These are phyloP conservation scores for Miichthys miiuy DNA, from an alignment of 2,797 vertebrate genomes.

Conservation along the genomic window DNA sequence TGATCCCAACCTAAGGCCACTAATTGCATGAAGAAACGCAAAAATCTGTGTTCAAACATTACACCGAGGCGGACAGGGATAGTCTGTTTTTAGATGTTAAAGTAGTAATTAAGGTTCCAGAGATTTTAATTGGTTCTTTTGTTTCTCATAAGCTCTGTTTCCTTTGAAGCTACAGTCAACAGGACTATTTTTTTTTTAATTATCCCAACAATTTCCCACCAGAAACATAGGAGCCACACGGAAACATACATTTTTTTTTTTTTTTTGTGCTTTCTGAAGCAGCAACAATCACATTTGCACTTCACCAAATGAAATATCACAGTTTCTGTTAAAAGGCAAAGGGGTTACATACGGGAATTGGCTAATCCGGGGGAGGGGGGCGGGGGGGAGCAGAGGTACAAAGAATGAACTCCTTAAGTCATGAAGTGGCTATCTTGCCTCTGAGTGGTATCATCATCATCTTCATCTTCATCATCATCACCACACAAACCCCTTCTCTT, in stretches of 20 bases:
- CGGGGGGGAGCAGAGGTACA: conserved; percentile 54
- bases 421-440: conserved; percentile 85
- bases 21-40: conserved; percentile 71
- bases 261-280: conserved; percentile 18
- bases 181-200: conserved; percentile 39
- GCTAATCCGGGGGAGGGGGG: conserved; percentile 72
- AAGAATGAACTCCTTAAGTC: conserved; percentile 81
- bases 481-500: conserved; percentile 74
- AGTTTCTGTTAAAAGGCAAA: conserved; percentile 64
- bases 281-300: conserved; percentile 58
- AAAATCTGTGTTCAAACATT: conserved; percentile 74
- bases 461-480: conserved; percentile 77
- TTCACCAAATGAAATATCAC: conserved; percentile 70
- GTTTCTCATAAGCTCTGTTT: conserved; percentile 72
- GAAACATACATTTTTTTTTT: conserved; percentile 19
- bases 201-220: conserved; percentile 68
- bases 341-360: conserved; percentile 64
- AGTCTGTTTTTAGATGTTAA: conserved; percentile 71
- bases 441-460: conserved; percentile 83
- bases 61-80: conserved; percentile 62
- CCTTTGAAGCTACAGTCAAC: conserved; percentile 81
- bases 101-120: conserved; percentile 80
- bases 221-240: conserved; percentile 36
- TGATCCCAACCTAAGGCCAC: conserved; percentile 58
- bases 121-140: conserved; percentile 84